A percentile compares a stretch with the other conserved stretches of the same genome.
These are phyloP conservation scores for Porites australiensis DNA, from an alignment of 64 coral and sea anemone species.

Conservation along the genomic window DNA sequence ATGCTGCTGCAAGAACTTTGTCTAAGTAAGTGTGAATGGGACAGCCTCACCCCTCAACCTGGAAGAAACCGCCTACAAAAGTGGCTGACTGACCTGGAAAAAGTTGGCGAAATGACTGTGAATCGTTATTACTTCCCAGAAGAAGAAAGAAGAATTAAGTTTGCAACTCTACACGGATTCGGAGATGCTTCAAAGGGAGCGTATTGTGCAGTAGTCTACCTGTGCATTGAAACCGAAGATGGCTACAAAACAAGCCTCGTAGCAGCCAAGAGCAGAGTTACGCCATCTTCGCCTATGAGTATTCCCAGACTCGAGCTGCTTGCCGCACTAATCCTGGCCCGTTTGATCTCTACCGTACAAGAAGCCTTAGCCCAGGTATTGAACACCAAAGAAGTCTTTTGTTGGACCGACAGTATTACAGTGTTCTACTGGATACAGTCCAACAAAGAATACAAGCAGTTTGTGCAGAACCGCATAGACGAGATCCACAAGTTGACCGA, in stretches of 20 bases:
- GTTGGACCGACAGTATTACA: constrained; percentile 57
- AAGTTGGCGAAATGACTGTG: not conserved
- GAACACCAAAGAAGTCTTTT: not conserved
- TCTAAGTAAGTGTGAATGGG: constrained; percentile 36
- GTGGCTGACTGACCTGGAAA: constrained; percentile 45
- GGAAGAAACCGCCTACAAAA: not conserved
- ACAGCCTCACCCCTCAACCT: not conserved
- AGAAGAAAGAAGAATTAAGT: not conserved
- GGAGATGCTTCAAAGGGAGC: constrained; percentile 65
- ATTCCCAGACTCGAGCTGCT: constrained; percentile 65
- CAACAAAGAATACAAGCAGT: constrained; percentile 55
- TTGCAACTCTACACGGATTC: constrained; percentile 48
- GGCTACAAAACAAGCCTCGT: constrained; percentile 40
- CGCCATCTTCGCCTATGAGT: constrained; percentile 17
- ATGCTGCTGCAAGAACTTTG: constrained; percentile 63
- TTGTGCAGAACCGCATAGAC: constrained; percentile 60
- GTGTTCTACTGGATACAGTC: constrained; percentile 54
- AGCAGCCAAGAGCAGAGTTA: constrained; percentile 52
- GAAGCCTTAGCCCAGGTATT: not conserved
- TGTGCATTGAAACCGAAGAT: constrained; percentile 58
- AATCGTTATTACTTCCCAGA: constrained; percentile 22
- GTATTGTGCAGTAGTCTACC: constrained; percentile 62
- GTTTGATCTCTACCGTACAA: constrained; percentile 30
- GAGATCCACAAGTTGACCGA: constrained; percentile 41
- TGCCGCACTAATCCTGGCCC: constrained; percentile 48